A percentile compares a stretch with the other conserved stretches of the same genome.
phyloP scores from a whole-genome alignment of 1,140 invertebrate genomes.

The Steinernema feltiae region DNA sequence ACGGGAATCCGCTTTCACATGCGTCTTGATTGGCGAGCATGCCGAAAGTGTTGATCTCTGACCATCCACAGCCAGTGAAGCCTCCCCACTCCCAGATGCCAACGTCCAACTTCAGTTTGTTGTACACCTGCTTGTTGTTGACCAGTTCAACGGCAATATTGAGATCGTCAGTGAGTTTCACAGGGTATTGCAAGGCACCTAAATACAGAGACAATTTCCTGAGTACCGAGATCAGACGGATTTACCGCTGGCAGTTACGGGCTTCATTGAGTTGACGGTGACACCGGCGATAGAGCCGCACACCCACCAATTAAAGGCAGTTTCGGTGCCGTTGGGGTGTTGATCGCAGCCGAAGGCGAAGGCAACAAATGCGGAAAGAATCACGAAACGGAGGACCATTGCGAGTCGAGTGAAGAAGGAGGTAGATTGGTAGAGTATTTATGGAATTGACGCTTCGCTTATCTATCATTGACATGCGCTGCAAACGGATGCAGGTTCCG shows the following conservation, averaged over 20 bases:
- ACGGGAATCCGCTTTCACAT: constrained; percentile 15
- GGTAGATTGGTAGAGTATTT: background rate
- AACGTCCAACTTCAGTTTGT: background rate
- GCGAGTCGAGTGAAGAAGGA: background rate
- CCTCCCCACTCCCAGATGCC: constrained; percentile 21
- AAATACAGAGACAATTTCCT: background rate
- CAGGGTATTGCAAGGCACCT: constrained; percentile 6
- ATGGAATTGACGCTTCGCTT: background rate
- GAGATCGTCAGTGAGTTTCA: background rate
- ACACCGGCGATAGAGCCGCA: background rate
- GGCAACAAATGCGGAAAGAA: constrained; percentile 18
- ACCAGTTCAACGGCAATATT: background rate
- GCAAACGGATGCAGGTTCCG: background rate
- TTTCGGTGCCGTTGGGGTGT: constrained; percentile 12
- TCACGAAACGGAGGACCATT: constrained; percentile 24
- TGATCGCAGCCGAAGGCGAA: background rate
- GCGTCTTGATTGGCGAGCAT: background rate
- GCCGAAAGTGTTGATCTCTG: constrained; percentile 10
- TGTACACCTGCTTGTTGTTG: constrained; percentile 2
- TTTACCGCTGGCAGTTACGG: background rate
- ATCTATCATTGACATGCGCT: background rate
- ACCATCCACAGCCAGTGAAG: constrained; percentile 10
- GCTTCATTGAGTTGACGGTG: constrained; percentile 2
- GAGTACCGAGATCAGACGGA: background rate
- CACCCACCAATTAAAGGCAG: constrained; percentile 14